phyloP scores from a whole-genome alignment of 2,888 invertebrate species.

The Ophonus ardosiacus region DNA sequence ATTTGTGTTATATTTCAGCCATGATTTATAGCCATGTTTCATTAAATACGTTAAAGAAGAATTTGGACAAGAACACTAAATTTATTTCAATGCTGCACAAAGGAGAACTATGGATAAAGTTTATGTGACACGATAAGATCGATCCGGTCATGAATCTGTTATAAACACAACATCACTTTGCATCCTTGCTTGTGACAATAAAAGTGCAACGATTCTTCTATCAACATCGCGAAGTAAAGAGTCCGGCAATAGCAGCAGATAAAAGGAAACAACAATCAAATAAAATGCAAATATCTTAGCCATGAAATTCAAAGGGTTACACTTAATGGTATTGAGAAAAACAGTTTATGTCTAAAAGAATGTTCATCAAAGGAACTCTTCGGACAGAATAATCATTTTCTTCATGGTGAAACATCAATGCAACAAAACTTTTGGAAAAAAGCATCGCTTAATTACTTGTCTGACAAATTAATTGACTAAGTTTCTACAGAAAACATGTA shows the following conservation, averaged over 20 bases:
- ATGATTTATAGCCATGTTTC: no score
- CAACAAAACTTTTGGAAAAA: no score
- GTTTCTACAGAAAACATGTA: no score
- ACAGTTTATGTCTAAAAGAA: no score
- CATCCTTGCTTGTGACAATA: background rate
- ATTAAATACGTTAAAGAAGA: no score
- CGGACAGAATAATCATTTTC: no score
- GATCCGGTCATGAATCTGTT: conserved; percentile 6
- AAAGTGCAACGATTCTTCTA: conserved; percentile 29
- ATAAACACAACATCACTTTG: conserved; percentile 34
- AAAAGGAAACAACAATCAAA: conserved; percentile 25
- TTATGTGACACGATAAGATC: conserved; percentile 9
- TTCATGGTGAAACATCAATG: no score
- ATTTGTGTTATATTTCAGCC: no score
- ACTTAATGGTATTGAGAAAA: conserved; percentile 16
- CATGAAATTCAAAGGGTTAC: conserved; percentile 4
- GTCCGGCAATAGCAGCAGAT: conserved; percentile 26
- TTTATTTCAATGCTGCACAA: conserved; percentile 5
- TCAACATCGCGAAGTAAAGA: conserved; percentile 19
- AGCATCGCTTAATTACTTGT: no score
- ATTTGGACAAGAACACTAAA: background rate
- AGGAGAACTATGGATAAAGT: background rate
- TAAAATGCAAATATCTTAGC: conserved; percentile 19
- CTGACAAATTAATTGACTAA: no score
- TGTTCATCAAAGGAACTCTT: no score